A percentile compares a stretch with the other conserved stretches of the same genome.
Evolutionary conservation across 2,797 vertebrate genomes (phyloP).

Genomic region (Pangasius krempfi): DNA sequence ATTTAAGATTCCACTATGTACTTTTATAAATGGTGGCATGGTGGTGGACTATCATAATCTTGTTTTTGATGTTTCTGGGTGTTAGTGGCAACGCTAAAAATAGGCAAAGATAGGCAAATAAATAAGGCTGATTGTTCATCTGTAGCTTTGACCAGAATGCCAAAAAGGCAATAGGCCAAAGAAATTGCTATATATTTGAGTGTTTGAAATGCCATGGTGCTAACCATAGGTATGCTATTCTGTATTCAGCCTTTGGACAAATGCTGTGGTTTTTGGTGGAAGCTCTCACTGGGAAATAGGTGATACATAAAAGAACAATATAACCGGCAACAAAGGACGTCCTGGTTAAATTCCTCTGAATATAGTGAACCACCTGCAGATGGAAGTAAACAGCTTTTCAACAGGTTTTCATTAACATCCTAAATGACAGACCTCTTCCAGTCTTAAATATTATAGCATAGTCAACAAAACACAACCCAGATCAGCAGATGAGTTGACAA

Average conservation of each 20-base stretch:
- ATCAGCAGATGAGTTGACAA: slow-evolving; percentile 29
- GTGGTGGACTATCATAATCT: too few relatives aligned
- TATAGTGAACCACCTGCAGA: slow-evolving; percentile 47
- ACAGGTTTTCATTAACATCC: slow-evolving; percentile 33
- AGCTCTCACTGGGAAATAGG: neutral
- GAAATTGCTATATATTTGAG: neutral
- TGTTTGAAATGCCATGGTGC: neutral
- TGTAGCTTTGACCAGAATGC: neutral
- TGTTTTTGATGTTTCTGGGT: neutral
- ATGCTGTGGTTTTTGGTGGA: neutral
- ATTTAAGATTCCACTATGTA: neutral
- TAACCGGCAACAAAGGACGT: slow-evolving; percentile 5
- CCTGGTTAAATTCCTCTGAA: slow-evolving; percentile 5
- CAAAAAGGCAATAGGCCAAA: neutral
- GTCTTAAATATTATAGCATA: slow-evolving; percentile 13
- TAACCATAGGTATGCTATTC: neutral
- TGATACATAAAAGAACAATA: neutral
- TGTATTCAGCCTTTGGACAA: neutral
- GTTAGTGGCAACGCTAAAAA: neutral
- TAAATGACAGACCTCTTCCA: slow-evolving; percentile 28
- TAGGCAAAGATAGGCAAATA: neutral
- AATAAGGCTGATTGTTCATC: neutral
- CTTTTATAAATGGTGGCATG: slow-evolving; percentile 13
- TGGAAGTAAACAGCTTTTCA: slow-evolving; percentile 40
- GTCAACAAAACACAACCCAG: slow-evolving; percentile 21